Evolutionary conservation across 2,888 invertebrate genomes (phyloP).

Genomic region (Bunonema sp.): DNA sequence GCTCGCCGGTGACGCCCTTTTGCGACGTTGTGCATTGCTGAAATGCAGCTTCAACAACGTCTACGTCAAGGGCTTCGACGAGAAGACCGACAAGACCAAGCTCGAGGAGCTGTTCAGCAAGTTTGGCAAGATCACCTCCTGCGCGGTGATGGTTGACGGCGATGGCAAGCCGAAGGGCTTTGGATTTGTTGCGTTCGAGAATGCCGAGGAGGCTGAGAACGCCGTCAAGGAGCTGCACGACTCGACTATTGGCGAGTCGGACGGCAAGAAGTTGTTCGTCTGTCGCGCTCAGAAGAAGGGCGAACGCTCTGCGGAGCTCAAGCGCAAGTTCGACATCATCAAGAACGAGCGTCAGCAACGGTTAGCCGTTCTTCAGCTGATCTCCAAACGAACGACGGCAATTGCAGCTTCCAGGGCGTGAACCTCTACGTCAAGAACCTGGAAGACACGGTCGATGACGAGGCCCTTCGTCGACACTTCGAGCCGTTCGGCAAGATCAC

Average conservation of each 20-base stretch:
- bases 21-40: too few relatives aligned
- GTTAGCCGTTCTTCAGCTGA: too few relatives aligned
- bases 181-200: conserved; percentile 94
- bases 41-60: conserved; percentile 98
- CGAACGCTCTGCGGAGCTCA: conserved; percentile 86
- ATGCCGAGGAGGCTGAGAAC: conserved; percentile 77
- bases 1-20: too few relatives aligned
- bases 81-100: conserved; percentile 77
- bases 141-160: conserved; percentile 14
- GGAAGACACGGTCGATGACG: conserved; percentile 92
- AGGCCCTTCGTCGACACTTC: conserved; percentile 82
- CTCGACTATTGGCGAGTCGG: conserved; percentile 48
- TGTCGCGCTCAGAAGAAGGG: conserved; percentile 96
- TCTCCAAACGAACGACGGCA: too few relatives aligned
- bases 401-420: conserved; percentile 70
- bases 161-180: conserved; percentile 60
- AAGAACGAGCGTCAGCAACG: conserved; percentile 51
- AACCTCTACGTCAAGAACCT: conserved; percentile 95
- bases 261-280: conserved; percentile 59
- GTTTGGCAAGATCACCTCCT: conserved; percentile 14
- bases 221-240: conserved; percentile 13
- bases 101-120: conserved; percentile 81
- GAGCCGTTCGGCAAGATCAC: conserved; percentile 91
- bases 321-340: conserved; percentile 82
- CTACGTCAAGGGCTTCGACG: conserved; percentile 93